Evolutionary conservation across 2,888 invertebrate genomes (phyloP).

Genomic region (Tetropium fuscum): DNA sequence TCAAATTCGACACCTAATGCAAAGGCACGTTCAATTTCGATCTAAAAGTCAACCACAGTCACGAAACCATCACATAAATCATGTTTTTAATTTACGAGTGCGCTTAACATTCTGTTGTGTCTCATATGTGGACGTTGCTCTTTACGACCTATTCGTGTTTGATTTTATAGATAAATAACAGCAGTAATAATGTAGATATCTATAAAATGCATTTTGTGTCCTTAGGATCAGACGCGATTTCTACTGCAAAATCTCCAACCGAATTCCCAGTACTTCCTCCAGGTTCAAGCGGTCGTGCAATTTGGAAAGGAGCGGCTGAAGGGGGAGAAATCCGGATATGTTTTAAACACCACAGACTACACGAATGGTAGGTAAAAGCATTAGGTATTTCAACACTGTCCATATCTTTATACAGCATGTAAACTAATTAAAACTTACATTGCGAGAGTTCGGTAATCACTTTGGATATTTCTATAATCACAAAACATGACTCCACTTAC

Average conservation of each 20-base stretch:
- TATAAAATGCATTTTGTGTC: no score
- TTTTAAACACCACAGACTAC: constrained; percentile 77
- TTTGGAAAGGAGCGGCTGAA: constrained; percentile 76
- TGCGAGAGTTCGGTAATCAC: no score
- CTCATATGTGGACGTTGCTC: neutral
- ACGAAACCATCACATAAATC: constrained; percentile 22
- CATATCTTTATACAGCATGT: no score
- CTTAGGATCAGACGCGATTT: constrained; percentile 73
- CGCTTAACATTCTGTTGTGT: constrained; percentile 21
- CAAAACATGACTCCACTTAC: no score
- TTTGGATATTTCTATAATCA: no score
- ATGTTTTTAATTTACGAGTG: constrained; percentile 10
- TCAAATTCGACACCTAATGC: constrained; percentile 14
- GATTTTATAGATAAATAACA: no score
- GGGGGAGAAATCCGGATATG: constrained; percentile 77
- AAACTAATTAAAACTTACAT: no score
- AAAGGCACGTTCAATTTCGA: constrained; percentile 21
- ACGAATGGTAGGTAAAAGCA: constrained; percentile 63
- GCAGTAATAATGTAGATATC: no score
- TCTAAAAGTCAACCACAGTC: constrained; percentile 16
- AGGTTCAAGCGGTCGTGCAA: constrained; percentile 81
- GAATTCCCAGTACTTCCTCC: constrained; percentile 80
- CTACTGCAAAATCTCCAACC: constrained; percentile 75
- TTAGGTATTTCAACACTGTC: no score
- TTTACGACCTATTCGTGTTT: neutral